Base-by-base conservation (phyloP, 2,888 invertebrate genomes). In the Seira musarum region DNA sequence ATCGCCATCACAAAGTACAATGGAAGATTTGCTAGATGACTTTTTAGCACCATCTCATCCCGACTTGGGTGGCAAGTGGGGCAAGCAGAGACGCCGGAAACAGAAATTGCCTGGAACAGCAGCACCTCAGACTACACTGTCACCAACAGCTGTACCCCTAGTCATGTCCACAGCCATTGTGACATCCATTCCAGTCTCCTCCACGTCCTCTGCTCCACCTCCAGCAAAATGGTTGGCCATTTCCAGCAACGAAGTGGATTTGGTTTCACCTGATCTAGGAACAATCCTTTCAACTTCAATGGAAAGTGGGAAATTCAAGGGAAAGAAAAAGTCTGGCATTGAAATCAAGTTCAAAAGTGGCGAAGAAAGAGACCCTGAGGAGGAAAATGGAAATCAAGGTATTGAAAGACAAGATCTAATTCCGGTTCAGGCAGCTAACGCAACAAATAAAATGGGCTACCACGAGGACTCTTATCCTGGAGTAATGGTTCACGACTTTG, bases 301-400 rank as follows among this genome's bases (percentile, higher is more conserved):
- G 0, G 70, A 77, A 66, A 25, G 10, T 17, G 57, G 67, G 30
- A 76, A 57, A 24, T 25, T 25, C 6, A 70, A 70, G 49, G 73
- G 68, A 6, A 79, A 78, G 17, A 70, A 76, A 21, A 78, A 78
- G 15, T 68, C 75, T 3, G 77, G 77, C 35, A 65, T 79, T 6
- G 68, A 79, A 63, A 79, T 79, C 0, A 79, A 79, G 24, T 68
- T 79, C 24, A 79, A 64, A 21, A 79, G 79, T 68, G 79, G 79
- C 0, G 79, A 79, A 64, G 68, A 68, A 22, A 24, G 68, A 13
- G 79, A 79, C 46, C 73, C 72, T 3, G 69, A 76, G 13, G 75
- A 76, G 13, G 75, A 79, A 40, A 63, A 63, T 10, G 71, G 21
- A 13, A 35, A 53, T 30, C 30, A 30, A 30, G 30, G 30, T 5